Evolutionary conservation across 2,888 invertebrate genomes (phyloP), one percentile per base, ranked within the genome.

Genomic region (Anarsia innoxiella): DNA sequence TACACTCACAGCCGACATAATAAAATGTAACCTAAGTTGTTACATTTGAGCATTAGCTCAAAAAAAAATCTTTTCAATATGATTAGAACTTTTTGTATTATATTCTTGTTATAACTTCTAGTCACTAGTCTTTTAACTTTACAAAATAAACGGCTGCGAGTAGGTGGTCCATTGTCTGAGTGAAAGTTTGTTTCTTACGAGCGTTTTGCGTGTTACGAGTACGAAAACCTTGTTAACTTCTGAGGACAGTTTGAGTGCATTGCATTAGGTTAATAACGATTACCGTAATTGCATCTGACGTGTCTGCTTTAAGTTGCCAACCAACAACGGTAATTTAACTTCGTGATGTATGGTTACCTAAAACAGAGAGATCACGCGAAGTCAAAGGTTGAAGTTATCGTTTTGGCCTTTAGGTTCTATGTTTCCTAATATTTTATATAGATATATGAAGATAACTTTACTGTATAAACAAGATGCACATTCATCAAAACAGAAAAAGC

Each of bases 131-230:
- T n/a, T n/a, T n/a, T n/a, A n/a, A n/a, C n/a, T n/a, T n/a, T n/a
- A n/a, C n/a, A n/a, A n/a, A n/a, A n/a, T n/a, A n/a, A n/a, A n/a
- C n/a, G n/a, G n/a, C n/a, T n/a, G n/a, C n/a, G n/a, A n/a, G n/a
- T n/a, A n/a, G n/a, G n/a, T n/a, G n/a, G 23, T 43, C 71, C 54
- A 76, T 82, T 80, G 75, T 79, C 66, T 64, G 48, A 71, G 83
- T 76, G 83, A 83, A 83, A 82, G 83, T 78, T n/a, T n/a, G n/a
- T n/a, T 54, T 51, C 57, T 67, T 69, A 69, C 69, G 66, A 76
- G 57, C 54, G 56, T 59, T 66, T 75, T 63, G 75, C 72, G 70
- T 77, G 78, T 72, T 75, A 69, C 74, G 27, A 35, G 19, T 75
- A 69, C 74, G 27, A 35, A 28, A 35, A 35, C 28, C 35, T 35